These are phyloP conservation scores for Ophthalmolycus amberensis DNA, from an alignment of 2,113 vertebrate species.

Conservation along the genomic window DNA sequence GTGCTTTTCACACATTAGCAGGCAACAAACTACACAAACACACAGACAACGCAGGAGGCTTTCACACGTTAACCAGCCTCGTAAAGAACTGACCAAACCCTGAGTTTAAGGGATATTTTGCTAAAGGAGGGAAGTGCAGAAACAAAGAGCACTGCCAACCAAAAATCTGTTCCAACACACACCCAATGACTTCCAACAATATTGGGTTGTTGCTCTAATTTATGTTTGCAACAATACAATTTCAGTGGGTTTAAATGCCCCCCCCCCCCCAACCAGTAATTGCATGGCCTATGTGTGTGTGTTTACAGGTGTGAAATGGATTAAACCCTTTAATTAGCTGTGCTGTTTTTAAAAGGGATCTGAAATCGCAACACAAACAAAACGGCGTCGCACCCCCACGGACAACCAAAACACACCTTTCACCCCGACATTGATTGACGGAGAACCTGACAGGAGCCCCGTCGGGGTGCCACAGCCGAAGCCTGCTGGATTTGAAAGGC, in stretches of 20 bases:
- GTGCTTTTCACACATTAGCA: conserved; percentile 68
- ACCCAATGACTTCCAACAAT: not conserved
- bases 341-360: conserved; percentile 47
- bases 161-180: not conserved
- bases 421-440: conserved; percentile 21
- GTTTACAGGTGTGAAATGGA: conserved; percentile 7
- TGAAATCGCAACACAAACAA: conserved; percentile 51
- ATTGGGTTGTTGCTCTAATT: not conserved
- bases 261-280: not conserved
- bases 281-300: not conserved
- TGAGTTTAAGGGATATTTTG: conserved; percentile 4
- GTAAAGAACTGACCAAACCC: conserved; percentile 12
- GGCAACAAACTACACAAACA: conserved; percentile 27
- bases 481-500: not conserved
- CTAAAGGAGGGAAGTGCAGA: no score
- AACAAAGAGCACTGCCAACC: not conserved
- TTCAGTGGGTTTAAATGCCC: conserved; percentile 2
- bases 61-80: conserved; percentile 36
- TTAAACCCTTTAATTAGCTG: conserved; percentile 42
- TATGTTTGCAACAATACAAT: not conserved
- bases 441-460: not conserved
- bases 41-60: conserved; percentile 9
- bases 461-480: conserved; percentile 20
- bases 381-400: conserved; percentile 1
- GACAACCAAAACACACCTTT: conserved; percentile 57